phyloP scores from a whole-genome alignment of 2,797 vertebrate genomes.

The Manis pentadactyla region DNA sequence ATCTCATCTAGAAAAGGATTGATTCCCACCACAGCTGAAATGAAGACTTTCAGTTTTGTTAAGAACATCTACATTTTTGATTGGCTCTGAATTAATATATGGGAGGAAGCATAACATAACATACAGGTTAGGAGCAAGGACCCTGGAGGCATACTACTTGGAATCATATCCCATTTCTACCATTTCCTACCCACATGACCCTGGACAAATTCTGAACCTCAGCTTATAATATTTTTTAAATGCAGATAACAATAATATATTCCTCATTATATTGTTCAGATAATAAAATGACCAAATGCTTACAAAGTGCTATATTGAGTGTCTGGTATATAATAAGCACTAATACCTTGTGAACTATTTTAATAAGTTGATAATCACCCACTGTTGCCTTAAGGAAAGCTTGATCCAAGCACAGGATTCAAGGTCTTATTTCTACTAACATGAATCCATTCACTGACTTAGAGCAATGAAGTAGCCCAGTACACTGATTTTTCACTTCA shows the following conservation, averaged over 20 bases:
- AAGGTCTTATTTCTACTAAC: neutral
- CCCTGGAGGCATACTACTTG: neutral
- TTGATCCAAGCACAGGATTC: neutral
- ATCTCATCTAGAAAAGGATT: neutral
- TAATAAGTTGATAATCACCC: neutral
- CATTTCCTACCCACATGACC: neutral
- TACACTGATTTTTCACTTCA: neutral
- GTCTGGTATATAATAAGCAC: neutral
- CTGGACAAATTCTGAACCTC: neutral
- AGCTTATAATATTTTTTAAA: neutral
- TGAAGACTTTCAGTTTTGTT: neutral
- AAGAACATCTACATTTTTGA: neutral
- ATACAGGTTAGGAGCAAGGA: neutral
- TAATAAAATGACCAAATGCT: neutral
- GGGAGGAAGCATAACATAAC: neutral
- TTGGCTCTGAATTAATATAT: neutral
- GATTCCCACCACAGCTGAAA: neutral
- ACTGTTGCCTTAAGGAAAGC: neutral
- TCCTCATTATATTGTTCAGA: neutral
- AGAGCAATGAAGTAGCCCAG: neutral
- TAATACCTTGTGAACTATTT: conserved; percentile 1
- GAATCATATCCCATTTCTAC: neutral
- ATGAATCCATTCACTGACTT: neutral
- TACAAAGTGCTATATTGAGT: neutral
- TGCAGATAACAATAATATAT: neutral